Percentiles rank a stretch among this genome's conserved stretches.
Conservation (phyloP, 2,888 invertebrate genomes). For the Gerris lacustris region DNA sequence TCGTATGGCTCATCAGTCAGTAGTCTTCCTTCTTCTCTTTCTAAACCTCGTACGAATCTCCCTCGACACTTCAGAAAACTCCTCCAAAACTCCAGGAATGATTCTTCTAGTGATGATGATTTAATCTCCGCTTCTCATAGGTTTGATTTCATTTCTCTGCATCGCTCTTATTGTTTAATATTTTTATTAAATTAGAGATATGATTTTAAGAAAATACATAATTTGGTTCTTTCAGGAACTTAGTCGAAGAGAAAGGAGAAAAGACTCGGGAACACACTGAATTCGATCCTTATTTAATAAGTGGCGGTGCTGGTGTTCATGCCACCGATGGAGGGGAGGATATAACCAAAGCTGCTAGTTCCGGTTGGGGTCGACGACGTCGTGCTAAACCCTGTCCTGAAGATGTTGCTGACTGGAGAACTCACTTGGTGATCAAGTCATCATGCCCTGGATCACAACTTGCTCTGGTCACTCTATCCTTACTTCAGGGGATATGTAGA, state of each 20-base stretch:
- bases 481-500: conserved; percentile 21
- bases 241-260: background rate
- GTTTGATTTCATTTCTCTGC: background rate
- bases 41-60: background rate
- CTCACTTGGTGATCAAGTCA: conserved; percentile 20
- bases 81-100: background rate
- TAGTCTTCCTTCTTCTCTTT: background rate
- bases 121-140: background rate
- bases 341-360: conserved; percentile 16
- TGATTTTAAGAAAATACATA: background rate
- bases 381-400: background rate
- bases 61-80: background rate
- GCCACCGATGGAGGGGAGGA: conserved; percentile 15
- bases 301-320: background rate
- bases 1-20: background rate
- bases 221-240: background rate
- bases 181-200: background rate
- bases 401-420: conserved; percentile 16
- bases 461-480: conserved; percentile 13
- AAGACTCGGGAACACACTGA: background rate
- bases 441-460: background rate
- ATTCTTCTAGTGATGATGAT: background rate
- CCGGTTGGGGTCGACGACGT: background rate
- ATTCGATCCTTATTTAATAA: background rate
- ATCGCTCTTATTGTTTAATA: background rate